These are phyloP conservation scores for Notoglanidium macrostoma DNA, from an alignment of 2,797 vertebrate species.

Conservation along the genomic window DNA sequence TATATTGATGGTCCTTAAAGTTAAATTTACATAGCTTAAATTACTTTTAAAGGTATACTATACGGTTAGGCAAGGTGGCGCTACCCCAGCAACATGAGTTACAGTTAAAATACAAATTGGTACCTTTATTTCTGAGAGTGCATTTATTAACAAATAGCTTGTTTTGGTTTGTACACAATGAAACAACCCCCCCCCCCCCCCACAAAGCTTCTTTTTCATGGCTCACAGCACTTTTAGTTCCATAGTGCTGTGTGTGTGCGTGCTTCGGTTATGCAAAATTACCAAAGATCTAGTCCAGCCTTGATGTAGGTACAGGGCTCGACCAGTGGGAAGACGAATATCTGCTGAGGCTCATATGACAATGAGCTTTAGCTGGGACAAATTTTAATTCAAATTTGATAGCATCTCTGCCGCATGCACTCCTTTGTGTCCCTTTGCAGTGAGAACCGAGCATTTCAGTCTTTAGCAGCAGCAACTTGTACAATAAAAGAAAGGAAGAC, in stretches of 20 bases:
- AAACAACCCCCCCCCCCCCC: not conserved
- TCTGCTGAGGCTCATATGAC: slow-evolving; percentile 13
- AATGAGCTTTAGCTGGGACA: slow-evolving; percentile 21
- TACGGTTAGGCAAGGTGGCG: no score
- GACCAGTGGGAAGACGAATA: not conserved
- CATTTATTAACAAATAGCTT: not conserved
- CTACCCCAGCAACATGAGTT: not conserved
- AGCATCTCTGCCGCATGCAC: slow-evolving; percentile 15
- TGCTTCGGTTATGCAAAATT: not conserved
- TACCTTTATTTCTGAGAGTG: not conserved
- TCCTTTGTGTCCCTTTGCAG: slow-evolving; percentile 38
- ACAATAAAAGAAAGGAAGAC: slow-evolving; percentile 76
- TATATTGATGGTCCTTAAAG: not conserved
- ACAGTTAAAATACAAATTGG: not conserved
- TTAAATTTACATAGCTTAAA: not conserved
- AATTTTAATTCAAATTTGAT: slow-evolving; percentile 36
- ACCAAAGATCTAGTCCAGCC: not conserved
- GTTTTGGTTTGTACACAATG: not conserved
- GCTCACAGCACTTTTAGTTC: not conserved
- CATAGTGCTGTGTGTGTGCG: not conserved
- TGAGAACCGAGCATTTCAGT: slow-evolving; percentile 50
- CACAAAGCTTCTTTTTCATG: not conserved
- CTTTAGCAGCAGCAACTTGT: slow-evolving; percentile 73
- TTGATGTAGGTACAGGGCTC: slow-evolving; percentile 16
- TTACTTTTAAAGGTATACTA: not conserved